Base-by-base conservation (phyloP, 1,140 invertebrate genomes). In the Heliothis virescens region DNA sequence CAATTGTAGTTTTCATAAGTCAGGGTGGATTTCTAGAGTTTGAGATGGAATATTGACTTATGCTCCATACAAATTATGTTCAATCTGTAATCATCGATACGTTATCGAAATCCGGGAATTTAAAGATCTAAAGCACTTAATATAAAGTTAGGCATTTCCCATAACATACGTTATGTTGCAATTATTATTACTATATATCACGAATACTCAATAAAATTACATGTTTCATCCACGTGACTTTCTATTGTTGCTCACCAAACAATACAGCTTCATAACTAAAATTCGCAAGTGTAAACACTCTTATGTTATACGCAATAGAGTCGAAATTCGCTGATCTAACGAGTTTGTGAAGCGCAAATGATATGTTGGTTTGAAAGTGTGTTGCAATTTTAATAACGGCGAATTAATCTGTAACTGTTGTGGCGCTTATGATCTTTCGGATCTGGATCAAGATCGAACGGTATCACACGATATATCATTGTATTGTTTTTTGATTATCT, bases 381-480 rank as follows among this genome's bases (percentile, higher is more conserved):
- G 73, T 75, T 75, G 73, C 73, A 75, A 76, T 76, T 76, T 76
- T 76, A 76, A 76, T 76, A 76, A 76, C 74, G 74, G 74, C 47
- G 29, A 41, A 76, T 53, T 76, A 76, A 76, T 76, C 48, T 76
- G 59, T 75, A 75, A 75, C 73, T 75, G 73, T 75, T 29, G 21
- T 18, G 48, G 60, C 50, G 59, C 21, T 48, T 76, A 29, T 26
- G 60, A 53, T 50, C 11, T 41, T 53, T 76, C 34, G 50, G 57
- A 62, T 50, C 47, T 60, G 57, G 72, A 29, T 62, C 10, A 29
- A 18, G 57, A 26, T 75, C 57, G 57, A 75, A 75, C 72, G 72
- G 72, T 75, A 75, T 50, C n/a, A 18, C 9, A 26, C 13, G 16
- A 10, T 63, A 18, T 48, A 26, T 69, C 34, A 41, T 29, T 21